Evolutionary conservation across 2,797 vertebrate species (phyloP), one percentile per base, ranked within the genome.

Genomic region (Simalia tracyae): DNA sequence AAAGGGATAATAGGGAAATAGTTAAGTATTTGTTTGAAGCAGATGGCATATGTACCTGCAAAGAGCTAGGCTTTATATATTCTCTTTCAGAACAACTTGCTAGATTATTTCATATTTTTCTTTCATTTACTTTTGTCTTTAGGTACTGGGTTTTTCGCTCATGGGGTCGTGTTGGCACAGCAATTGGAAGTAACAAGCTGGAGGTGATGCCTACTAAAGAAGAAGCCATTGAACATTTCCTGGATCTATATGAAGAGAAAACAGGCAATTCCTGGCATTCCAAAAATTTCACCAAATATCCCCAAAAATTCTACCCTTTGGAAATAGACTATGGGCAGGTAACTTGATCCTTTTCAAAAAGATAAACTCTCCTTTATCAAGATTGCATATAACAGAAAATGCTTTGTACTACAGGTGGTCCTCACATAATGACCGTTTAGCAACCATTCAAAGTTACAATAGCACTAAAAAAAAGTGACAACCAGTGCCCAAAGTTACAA

Each of bases 281-380:
- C 3, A 97, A 98, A 94, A 98, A 97, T 97, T 99, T 99, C 97
- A 99, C 98, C 24, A 99, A 99, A 96, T 98, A 99, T 93, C 99
- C 99, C 10, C 99, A 99, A 89, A 99, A 99, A 95, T 99, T 99
- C 97, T 99, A 99, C 94, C 99, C 99, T 0, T 97, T 99, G 94
- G 99, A 99, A 97, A 99, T 99, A 11, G 99, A 99, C 97, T 99
- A 99, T 0, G 99, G 99, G 91, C 99, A 99, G 99, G 99, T 99
- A 97, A 96, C 12, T 86, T 17, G 5, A 10, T 61, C 46, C 56
- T 72, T 15, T 31, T 85, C 36, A 24, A 72, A 54, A 89, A 84
- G 19, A 56, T 9, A n/a, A 22, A 60, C 26, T n/a, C 26, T 12
- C 8, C 17, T 61, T 76, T 56, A 46, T 61, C 42, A 84, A 24